Evolutionary conservation across 2,113 vertebrate genomes (phyloP).

Genomic region (Pungitius pungitius): DNA sequence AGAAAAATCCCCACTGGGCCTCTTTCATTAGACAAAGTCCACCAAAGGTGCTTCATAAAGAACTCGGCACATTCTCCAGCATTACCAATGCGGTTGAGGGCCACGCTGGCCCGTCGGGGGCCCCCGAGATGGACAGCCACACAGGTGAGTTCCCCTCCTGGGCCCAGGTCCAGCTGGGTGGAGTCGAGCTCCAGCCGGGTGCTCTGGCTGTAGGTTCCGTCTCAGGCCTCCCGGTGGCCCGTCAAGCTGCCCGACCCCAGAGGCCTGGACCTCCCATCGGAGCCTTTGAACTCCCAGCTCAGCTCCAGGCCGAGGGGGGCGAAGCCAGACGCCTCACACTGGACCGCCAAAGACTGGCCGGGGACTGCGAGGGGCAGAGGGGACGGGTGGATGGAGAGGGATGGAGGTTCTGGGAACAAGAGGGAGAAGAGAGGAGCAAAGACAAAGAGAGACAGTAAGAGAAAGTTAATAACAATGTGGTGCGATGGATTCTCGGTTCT

Average conservation of each 20-base stretch:
- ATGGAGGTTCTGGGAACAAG: conserved; percentile 58
- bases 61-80: not conserved
- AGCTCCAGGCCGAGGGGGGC: conserved; percentile 82
- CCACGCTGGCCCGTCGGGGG: conserved; percentile 46
- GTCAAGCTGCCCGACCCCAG: conserved; percentile 75
- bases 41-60: not conserved
- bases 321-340: conserved; percentile 84
- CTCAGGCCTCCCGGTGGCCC: conserved; percentile 75
- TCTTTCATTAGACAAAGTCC: not conserved
- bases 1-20: not conserved
- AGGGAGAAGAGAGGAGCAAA: not conserved
- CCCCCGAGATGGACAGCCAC: conserved; percentile 78
- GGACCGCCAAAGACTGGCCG: conserved; percentile 66
- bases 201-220: conserved; percentile 84
- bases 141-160: conserved; percentile 80
- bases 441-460: not conserved
- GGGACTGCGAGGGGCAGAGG: conserved; percentile 72
- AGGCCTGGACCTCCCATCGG: conserved; percentile 39
- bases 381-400: conserved; percentile 69
- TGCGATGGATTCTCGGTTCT: not conserved
- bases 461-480: not conserved
- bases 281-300: conserved; percentile 76
- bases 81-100: conserved; percentile 78
- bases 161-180: conserved; percentile 60
- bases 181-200: conserved; percentile 72